These are phyloP conservation scores for Gallinago stenura DNA, from an alignment of 2,797 vertebrate species.

Conservation along the genomic window DNA sequence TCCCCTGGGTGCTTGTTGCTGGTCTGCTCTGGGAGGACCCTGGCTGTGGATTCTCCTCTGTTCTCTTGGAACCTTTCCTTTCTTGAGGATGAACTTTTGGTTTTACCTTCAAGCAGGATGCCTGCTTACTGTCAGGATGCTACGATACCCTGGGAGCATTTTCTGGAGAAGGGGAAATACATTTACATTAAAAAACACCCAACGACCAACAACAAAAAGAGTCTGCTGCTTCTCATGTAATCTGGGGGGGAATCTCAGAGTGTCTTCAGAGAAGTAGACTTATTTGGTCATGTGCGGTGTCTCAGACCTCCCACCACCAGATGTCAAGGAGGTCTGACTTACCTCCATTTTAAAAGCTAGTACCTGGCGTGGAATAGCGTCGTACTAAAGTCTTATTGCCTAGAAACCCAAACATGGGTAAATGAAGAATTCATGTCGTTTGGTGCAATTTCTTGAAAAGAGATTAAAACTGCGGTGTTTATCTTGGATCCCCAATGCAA, in stretches of 20 bases:
- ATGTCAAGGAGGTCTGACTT: slow-evolving; percentile 41
- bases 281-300: slow-evolving; percentile 25
- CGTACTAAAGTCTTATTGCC: slow-evolving; percentile 43
- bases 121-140: background rate
- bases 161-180: background rate
- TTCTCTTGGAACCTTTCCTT: background rate
- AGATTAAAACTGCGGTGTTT: slow-evolving; percentile 50
- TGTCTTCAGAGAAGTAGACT: slow-evolving; percentile 21
- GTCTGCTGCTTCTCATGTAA: background rate
- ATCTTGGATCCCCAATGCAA: slow-evolving; percentile 26
- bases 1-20: background rate
- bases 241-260: background rate
- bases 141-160: background rate
- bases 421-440: background rate
- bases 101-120: background rate
- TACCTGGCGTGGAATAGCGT: slow-evolving; percentile 14
- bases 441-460: slow-evolving; percentile 65
- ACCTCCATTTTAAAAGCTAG: slow-evolving; percentile 62
- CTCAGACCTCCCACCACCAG: slow-evolving; percentile 48
- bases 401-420: slow-evolving; percentile 57
- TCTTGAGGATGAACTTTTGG: background rate
- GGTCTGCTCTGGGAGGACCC: background rate
- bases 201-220: background rate
- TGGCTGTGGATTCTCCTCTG: background rate
- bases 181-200: slow-evolving; percentile 16